Conservation (phyloP, 2,888 invertebrate species). For the Hydriomena furcata region DNA sequence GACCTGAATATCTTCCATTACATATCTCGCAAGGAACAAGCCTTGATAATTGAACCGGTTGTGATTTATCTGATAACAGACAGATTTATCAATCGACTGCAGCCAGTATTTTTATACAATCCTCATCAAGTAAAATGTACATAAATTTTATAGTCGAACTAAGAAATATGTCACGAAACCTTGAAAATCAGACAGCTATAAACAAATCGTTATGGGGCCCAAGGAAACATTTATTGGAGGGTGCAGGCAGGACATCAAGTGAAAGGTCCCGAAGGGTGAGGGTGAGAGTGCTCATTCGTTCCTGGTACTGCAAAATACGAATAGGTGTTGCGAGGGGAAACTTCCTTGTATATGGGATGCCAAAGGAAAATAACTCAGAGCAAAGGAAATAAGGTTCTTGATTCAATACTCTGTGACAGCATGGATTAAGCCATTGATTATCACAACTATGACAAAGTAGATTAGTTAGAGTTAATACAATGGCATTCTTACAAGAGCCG, state of each 20-base stretch:
- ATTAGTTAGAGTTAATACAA: background rate
- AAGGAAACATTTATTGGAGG: constrained; percentile 46
- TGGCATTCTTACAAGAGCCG: background rate
- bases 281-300: constrained; percentile 59
- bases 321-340: constrained; percentile 42
- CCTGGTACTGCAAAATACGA: constrained; percentile 59
- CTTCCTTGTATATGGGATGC: constrained; percentile 12
- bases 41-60: constrained; percentile 45
- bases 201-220: constrained; percentile 25
- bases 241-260: constrained; percentile 42
- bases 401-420: background rate
- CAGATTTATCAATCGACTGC: constrained; percentile 28
- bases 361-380: constrained; percentile 1
- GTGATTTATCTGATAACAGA: constrained; percentile 42
- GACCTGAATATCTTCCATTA: constrained; percentile 56
- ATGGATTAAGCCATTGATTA: background rate
- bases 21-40: constrained; percentile 40
- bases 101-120: constrained; percentile 25
- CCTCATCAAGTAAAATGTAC: constrained; percentile 28
- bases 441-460: background rate
- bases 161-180: constrained; percentile 20
- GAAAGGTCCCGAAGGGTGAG: constrained; percentile 58
- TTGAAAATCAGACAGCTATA: constrained; percentile 15
- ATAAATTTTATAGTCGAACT: constrained; percentile 23
- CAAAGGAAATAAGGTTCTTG: background rate